Base-by-base conservation (phyloP, 2,113 vertebrate genomes). In the Ctenodactylus gundi region DNA sequence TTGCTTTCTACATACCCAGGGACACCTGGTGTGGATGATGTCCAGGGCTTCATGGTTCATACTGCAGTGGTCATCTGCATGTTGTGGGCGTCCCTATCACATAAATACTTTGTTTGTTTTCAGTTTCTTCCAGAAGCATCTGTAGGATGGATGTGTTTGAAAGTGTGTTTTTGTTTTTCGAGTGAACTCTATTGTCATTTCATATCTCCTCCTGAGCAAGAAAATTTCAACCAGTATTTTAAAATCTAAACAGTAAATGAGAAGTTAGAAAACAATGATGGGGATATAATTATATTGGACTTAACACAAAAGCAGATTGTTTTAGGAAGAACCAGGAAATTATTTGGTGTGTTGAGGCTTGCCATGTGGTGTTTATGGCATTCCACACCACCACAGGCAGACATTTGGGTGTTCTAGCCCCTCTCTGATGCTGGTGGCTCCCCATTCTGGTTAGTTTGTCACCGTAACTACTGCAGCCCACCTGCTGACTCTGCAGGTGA, bases 401-500 rank as follows among this genome's bases (percentile, higher is more conserved):
- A 0, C 53, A 34, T 9, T 0, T 31, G 65, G 51, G 51, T 4
- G 20, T 9, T 15, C 21, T 15, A 72, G 8, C 2, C 4, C 7
- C 58, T 2, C 3, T 6, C 1, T 29, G 0, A 3, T 4, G 6
- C 31, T 21, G 18, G 4, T 3, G 4, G 27, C 49, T 70, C 31
- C 10, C 34, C 2, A 20, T 31, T 20, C 64, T 76, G 29, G 76
- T 64, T 13, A 44, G 18, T 1, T 46, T 3, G 0, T 49, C 18
- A 14, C 10, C 4, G 15, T 34, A 58, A 21, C 1, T 29, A 20
- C 12, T 31, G 31, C 41, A 23, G 15, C 21, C 57, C 36, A 0
- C 44, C 21, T 27, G 65, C 67, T 20, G 27, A 55, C 3, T 3
- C 4, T 21, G 23, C 23, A 25, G 0, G 10, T 34, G 39, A 55